phyloP scores from a whole-genome alignment of 2,113 vertebrate genomes.

The Centropristis striata region DNA sequence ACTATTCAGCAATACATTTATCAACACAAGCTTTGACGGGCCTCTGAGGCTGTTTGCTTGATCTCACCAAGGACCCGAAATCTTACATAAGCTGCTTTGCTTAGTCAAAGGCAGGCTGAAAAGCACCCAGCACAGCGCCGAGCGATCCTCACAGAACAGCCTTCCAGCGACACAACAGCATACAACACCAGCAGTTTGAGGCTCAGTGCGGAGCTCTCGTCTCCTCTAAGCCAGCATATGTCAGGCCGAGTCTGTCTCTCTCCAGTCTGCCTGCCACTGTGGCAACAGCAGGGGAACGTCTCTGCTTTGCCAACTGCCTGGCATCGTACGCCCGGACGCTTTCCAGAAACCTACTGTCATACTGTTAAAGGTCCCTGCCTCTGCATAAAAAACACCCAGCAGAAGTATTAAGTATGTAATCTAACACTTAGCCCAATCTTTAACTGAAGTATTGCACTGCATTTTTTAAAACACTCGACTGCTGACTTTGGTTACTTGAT shows the following conservation, averaged over 20 bases:
- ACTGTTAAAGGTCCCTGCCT: constrained; percentile 56
- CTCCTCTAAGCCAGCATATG: constrained; percentile 77
- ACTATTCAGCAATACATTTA: constrained; percentile 66
- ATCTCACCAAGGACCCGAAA: constrained; percentile 73
- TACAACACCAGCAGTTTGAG: constrained; percentile 60
- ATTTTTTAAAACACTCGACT: background rate
- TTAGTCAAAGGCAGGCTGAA: constrained; percentile 68
- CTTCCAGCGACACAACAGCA: constrained; percentile 66
- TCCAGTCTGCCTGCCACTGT: constrained; percentile 67
- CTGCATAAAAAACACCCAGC: constrained; percentile 25
- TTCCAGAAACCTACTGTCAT: constrained; percentile 66
- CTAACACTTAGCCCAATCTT: constrained; percentile 1
- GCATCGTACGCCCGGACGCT: constrained; percentile 46
- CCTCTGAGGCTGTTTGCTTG: constrained; percentile 65
- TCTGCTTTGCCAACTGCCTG: constrained; percentile 68
- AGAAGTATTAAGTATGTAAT: constrained; percentile 21
- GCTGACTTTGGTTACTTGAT: constrained; percentile 38
- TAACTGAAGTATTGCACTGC: constrained; percentile 20
- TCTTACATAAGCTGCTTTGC: constrained; percentile 81
- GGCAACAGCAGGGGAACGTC: constrained; percentile 70
- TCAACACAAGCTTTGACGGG: constrained; percentile 71
- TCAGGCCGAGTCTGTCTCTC: constrained; percentile 71
- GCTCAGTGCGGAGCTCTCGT: constrained; percentile 47
- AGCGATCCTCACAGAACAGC: constrained; percentile 56
- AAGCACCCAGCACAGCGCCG: constrained; percentile 50